Percentiles rank a stretch among this genome's conserved stretches.
These are phyloP conservation scores for Automeris io DNA, from an alignment of 2,888 invertebrate genomes.

Conservation along the genomic window DNA sequence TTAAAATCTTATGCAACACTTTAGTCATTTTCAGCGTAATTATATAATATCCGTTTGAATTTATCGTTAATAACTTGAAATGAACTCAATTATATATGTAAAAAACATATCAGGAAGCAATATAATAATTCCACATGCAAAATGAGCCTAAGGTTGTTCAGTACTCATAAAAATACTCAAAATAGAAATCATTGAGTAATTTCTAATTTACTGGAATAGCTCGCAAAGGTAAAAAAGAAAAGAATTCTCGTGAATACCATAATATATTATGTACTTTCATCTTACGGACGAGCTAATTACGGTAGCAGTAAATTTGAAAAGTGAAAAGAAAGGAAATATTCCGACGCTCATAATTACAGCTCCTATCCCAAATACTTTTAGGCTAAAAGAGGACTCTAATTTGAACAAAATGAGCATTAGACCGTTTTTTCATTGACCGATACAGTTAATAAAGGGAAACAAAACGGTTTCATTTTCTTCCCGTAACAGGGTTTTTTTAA, in stretches of 20 bases:
- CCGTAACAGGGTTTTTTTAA: no score
- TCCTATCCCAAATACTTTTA: conserved; percentile 25
- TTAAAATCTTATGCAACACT: no score
- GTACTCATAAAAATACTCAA: background rate
- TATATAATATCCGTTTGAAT: no score
- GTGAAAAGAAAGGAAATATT: conserved; percentile 36
- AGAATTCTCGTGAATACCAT: conserved; percentile 4
- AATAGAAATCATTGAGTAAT: conserved; percentile 1
- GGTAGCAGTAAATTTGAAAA: conserved; percentile 34
- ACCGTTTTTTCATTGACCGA: no score
- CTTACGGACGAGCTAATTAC: conserved; percentile 18
- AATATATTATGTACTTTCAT: conserved; percentile 6
- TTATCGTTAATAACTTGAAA: no score
- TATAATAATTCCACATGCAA: background rate
- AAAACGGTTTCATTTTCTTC: no score
- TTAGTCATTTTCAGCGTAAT: no score
- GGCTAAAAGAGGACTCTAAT: conserved; percentile 19
- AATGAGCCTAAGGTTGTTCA: background rate
- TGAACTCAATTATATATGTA: no score
- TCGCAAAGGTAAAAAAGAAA: conserved; percentile 1
- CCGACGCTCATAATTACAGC: conserved; percentile 35
- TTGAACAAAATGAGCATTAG: conserved; percentile 6
- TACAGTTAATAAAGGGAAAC: no score
- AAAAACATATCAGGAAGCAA: no score
- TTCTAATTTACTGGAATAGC: background rate